Percentiles rank a stretch among this genome's conserved stretches.
phyloP scores from a whole-genome alignment of 2,113 vertebrate species.

The Lucifuga dentata region DNA sequence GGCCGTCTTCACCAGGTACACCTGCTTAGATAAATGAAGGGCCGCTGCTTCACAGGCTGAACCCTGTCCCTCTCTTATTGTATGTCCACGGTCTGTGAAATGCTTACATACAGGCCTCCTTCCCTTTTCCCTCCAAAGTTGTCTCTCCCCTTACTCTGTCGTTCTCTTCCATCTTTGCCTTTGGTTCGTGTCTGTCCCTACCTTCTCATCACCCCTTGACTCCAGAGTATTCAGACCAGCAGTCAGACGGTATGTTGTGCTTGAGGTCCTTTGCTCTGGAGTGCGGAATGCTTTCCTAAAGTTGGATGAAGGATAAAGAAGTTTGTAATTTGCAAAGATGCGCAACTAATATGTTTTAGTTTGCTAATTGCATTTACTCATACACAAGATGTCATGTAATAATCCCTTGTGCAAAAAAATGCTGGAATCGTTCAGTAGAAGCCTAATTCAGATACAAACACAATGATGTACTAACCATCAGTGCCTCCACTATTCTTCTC shows the following conservation, averaged over 20 bases:
- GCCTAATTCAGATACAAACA: slow-evolving; percentile 29
- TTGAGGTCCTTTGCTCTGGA: slow-evolving; percentile 55
- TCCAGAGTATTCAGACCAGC: slow-evolving; percentile 77
- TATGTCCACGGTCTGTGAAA: background rate
- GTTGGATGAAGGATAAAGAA: slow-evolving; percentile 40
- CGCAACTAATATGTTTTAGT: slow-evolving; percentile 23
- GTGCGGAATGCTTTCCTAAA: slow-evolving; percentile 62
- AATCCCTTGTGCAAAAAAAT: background rate
- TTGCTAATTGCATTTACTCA: slow-evolving; percentile 60
- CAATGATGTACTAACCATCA: slow-evolving; percentile 52
- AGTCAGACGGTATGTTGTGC: slow-evolving; percentile 75
- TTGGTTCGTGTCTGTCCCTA: slow-evolving; percentile 57
- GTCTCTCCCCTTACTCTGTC: slow-evolving; percentile 29
- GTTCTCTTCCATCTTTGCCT: slow-evolving; percentile 53
- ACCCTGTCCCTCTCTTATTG: background rate
- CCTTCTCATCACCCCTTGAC: slow-evolving; percentile 52
- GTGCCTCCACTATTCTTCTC: background rate
- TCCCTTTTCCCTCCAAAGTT: slow-evolving; percentile 12
- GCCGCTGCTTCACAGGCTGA: slow-evolving; percentile 1
- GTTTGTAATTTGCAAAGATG: slow-evolving; percentile 22
- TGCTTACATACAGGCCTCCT: slow-evolving; percentile 11
- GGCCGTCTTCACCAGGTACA: slow-evolving; percentile 85
- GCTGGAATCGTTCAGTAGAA: background rate
- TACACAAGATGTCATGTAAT: slow-evolving; percentile 37
- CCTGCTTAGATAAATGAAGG: background rate